Conservation (phyloP, 2,797 vertebrate genomes). For the Sebastes matsubarae region DNA sequence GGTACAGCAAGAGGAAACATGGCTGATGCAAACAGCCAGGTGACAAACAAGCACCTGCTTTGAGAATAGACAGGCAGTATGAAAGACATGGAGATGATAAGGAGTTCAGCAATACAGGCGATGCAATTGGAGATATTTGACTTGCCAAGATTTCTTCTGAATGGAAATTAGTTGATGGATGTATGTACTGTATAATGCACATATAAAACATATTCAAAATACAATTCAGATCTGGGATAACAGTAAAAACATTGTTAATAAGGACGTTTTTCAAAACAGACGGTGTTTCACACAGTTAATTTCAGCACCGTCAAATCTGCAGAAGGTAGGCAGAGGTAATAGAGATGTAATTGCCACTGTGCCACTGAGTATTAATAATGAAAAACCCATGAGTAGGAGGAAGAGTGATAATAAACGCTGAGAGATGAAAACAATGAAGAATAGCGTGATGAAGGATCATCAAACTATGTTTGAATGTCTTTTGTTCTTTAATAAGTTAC, state of each 20-base stretch:
- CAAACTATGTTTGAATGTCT: background rate
- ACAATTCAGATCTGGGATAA: background rate
- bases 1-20: background rate
- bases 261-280: background rate
- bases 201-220: background rate
- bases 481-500: background rate
- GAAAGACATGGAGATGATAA: background rate
- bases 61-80: background rate
- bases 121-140: background rate
- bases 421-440: background rate
- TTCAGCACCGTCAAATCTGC: background rate
- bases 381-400: constrained; percentile 2
- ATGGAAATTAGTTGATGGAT: background rate
- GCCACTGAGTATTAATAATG: constrained; percentile 37
- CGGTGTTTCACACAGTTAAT: background rate
- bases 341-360: constrained; percentile 35
- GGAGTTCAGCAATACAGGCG: background rate
- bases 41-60: background rate
- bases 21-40: background rate
- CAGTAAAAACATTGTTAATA: background rate
- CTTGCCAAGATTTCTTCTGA: background rate
- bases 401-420: background rate
- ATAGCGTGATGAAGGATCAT: background rate
- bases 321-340: constrained; percentile 13
- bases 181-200: background rate